Percentiles rank a stretch among this genome's conserved stretches.
Evolutionary conservation across 2,888 invertebrate species (phyloP).

Genomic region (Bedellia somnulentella): DNA sequence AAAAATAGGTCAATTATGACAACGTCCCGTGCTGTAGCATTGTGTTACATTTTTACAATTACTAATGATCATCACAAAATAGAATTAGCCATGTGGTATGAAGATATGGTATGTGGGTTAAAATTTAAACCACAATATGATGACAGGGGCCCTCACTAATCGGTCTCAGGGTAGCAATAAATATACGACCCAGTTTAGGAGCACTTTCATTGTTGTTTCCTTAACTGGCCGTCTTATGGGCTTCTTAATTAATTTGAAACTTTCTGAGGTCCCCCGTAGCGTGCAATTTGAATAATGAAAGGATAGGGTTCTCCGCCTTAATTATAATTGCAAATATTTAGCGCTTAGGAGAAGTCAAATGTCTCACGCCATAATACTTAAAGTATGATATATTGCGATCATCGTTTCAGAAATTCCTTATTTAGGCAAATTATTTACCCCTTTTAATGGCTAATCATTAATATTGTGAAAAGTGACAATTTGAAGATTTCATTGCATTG

Average conservation of each 20-base stretch:
- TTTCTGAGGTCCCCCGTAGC: conserved; percentile 58
- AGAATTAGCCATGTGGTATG: too few relatives aligned
- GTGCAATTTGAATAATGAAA: conserved; percentile 57
- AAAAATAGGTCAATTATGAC: too few relatives aligned
- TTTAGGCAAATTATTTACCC: too few relatives aligned
- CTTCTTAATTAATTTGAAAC: conserved; percentile 62
- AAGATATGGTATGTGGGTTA: too few relatives aligned
- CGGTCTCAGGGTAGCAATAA: conserved; percentile 41
- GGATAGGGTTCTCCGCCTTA: conserved; percentile 49
- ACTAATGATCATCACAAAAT: too few relatives aligned
- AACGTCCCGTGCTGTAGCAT: too few relatives aligned
- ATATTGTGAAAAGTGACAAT: too few relatives aligned
- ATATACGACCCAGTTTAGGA: conserved; percentile 39
- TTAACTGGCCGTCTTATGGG: conserved; percentile 58
- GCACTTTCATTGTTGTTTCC: conserved; percentile 52
- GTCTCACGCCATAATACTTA: conserved; percentile 31
- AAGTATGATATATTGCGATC: conserved; percentile 43
- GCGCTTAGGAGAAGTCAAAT: conserved; percentile 21
- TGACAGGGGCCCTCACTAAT: conserved; percentile 33
- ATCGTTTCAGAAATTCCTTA: too few relatives aligned
- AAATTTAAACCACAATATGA: conserved; percentile 36
- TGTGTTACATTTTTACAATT: too few relatives aligned
- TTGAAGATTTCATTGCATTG: too few relatives aligned
- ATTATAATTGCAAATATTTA: conserved; percentile 63
- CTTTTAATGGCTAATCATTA: too few relatives aligned